Conservation (phyloP, 92 coral and sea anemone species). For the Meandrina meandrites region DNA sequence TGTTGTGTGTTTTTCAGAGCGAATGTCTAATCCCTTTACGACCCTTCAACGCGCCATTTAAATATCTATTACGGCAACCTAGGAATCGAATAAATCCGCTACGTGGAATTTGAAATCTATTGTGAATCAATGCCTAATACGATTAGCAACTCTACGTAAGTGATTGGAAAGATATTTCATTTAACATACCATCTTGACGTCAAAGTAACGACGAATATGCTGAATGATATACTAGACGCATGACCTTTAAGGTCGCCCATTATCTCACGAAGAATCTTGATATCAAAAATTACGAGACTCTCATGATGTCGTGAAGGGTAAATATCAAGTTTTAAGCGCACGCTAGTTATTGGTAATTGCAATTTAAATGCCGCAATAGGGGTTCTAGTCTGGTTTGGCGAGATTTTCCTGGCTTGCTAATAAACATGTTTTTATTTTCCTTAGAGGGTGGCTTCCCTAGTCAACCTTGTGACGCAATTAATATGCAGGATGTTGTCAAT, state of each 20-base stretch:
- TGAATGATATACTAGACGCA: conserved; percentile 11
- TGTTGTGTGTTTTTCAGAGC: conserved; percentile 12
- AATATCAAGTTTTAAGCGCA: not conserved
- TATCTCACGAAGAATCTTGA: conserved; percentile 46
- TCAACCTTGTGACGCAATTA: conserved; percentile 13
- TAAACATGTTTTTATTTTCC: conserved; percentile 2
- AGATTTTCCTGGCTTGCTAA: no score
- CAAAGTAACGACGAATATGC: conserved; percentile 3
- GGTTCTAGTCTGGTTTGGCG: not conserved
- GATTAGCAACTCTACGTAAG: not conserved
- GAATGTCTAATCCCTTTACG: not conserved
- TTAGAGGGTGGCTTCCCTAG: not conserved
- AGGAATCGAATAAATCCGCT: not conserved
- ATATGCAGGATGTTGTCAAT: conserved; percentile 22
- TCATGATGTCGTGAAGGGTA: not conserved
- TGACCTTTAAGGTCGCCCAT: conserved; percentile 27
- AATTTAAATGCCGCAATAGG: not conserved
- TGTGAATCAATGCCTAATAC: not conserved
- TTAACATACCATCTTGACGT: conserved; percentile 6
- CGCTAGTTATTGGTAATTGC: not conserved
- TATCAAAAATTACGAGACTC: conserved; percentile 31
- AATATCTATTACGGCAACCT: not conserved
- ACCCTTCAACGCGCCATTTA: conserved; percentile 27
- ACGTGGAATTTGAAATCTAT: conserved; percentile 11
- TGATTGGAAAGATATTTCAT: not conserved